phyloP scores from a whole-genome alignment of 2,797 vertebrate species.

The Leptoclinus maculatus region DNA sequence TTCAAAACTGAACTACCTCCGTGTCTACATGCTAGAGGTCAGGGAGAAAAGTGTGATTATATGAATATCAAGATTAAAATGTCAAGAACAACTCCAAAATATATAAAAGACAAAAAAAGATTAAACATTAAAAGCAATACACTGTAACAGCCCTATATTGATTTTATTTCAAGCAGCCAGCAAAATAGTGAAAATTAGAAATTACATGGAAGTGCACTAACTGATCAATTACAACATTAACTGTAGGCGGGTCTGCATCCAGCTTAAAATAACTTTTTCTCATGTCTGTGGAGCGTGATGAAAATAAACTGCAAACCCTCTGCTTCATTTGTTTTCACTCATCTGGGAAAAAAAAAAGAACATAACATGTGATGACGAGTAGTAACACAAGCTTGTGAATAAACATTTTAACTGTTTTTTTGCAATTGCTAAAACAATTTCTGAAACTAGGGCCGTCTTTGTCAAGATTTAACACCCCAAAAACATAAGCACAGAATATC shows the following conservation, averaged over 20 bases:
- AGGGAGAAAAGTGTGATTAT: not conserved
- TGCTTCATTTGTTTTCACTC: conserved; percentile 11
- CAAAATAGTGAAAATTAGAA: conserved; percentile 23
- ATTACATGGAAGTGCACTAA: not conserved
- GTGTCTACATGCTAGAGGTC: not conserved
- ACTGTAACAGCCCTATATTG: conserved; percentile 34
- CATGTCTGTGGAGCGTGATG: not conserved
- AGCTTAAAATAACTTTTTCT: not conserved
- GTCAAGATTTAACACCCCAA: not conserved
- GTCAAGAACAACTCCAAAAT: conserved; percentile 10
- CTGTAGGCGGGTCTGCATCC: not conserved
- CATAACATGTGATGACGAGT: conserved; percentile 17
- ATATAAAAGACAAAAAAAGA: not conserved
- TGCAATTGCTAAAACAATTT: not conserved
- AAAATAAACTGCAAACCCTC: not conserved
- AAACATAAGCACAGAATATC: not conserved
- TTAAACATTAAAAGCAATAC: conserved; percentile 4
- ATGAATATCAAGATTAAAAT: not conserved
- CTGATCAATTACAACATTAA: conserved; percentile 14
- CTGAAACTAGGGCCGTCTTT: not conserved
- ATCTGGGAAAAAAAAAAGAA: conserved; percentile 53
- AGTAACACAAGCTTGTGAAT: not conserved
- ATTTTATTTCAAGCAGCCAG: conserved; percentile 42
- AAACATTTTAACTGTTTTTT: not conserved
- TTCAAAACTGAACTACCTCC: not conserved